Evolutionary conservation across 2,797 vertebrate species (phyloP).

Genomic region (Enteromius afrohamiltoni): DNA sequence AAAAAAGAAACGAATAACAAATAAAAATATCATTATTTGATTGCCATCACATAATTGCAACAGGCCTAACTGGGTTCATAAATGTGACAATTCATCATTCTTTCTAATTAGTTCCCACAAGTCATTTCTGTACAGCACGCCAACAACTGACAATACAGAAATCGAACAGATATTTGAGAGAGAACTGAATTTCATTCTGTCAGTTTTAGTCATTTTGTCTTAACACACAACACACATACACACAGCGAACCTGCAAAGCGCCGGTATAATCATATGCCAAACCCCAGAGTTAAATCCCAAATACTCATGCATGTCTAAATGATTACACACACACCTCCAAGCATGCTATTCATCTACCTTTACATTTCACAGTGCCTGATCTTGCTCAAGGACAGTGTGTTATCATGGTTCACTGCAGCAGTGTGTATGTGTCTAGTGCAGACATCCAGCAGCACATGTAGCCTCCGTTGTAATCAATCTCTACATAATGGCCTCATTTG

Average conservation of each 20-base stretch:
- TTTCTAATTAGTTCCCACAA: neutral
- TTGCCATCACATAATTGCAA: neutral
- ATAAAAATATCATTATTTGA: neutral
- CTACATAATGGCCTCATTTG: constrained; percentile 48
- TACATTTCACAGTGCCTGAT: constrained; percentile 22
- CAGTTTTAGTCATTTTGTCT: too few relatives aligned
- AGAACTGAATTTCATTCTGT: neutral
- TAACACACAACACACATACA: neutral
- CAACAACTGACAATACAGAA: neutral
- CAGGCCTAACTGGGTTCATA: neutral
- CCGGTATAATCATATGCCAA: neutral
- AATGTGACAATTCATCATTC: neutral
- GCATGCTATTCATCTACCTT: constrained; percentile 27
- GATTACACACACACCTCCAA: neutral
- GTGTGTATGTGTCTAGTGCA: constrained; percentile 15
- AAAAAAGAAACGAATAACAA: neutral
- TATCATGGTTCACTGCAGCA: constrained; percentile 8
- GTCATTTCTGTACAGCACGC: neutral
- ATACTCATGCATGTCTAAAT: neutral
- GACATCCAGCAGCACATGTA: constrained; percentile 17
- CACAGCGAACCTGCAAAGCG: constrained; percentile 7
- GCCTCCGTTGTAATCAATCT: constrained; percentile 50
- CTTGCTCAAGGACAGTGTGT: constrained; percentile 49
- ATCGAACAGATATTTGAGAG: neutral
- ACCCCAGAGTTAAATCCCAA: constrained; percentile 11